These are phyloP conservation scores for Onychomys torridus DNA, from an alignment of 2,797 vertebrate species.

Conservation along the genomic window DNA sequence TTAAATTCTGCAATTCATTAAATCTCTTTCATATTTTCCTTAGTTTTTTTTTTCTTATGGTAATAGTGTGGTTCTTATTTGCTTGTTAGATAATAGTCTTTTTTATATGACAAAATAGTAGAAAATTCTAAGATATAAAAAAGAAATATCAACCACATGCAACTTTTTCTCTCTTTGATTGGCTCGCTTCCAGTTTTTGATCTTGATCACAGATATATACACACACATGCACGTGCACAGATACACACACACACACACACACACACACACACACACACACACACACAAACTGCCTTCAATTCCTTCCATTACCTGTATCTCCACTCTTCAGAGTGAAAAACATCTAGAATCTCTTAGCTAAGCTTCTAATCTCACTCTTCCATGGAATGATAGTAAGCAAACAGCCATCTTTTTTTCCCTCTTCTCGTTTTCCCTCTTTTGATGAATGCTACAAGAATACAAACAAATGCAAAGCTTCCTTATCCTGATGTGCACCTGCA, in stretches of 20 bases:
- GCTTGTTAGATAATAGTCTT: not conserved
- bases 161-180: not conserved
- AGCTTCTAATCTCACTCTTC: not conserved
- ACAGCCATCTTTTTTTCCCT: not conserved
- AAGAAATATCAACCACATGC: not conserved
- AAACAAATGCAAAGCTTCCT: not conserved
- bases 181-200: not conserved
- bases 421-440: not conserved
- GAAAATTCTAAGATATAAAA: not conserved
- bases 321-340: not conserved
- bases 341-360: not conserved
- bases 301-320: too few relatives aligned
- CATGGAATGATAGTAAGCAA: not conserved
- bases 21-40: not conserved
- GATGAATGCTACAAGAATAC: not conserved
- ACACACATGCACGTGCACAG: not conserved
- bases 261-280: not conserved
- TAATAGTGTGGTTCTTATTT: not conserved
- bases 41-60: not conserved
- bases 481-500: not conserved
- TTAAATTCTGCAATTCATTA: not conserved
- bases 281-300: not conserved
- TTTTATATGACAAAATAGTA: not conserved
- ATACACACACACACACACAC: not conserved
- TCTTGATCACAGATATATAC: not conserved